These are phyloP conservation scores for Chelonus formosanus DNA, from an alignment of 2,888 invertebrate species.

Conservation along the genomic window DNA sequence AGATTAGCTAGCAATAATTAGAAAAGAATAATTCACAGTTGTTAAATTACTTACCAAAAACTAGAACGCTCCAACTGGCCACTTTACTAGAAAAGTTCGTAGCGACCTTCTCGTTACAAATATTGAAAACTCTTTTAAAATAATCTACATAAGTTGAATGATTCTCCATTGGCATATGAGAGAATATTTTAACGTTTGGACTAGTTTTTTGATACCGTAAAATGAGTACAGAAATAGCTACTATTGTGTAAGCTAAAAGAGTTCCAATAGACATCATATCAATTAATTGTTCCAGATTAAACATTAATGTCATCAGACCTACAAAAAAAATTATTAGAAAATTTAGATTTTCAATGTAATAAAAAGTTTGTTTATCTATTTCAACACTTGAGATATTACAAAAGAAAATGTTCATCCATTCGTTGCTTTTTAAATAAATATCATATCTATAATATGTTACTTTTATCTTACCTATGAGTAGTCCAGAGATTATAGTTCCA, in stretches of 20 bases:
- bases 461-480: slow-evolving; percentile 72
- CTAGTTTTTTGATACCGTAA: slow-evolving; percentile 70
- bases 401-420: too few species aligned
- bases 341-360: neutral
- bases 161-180: slow-evolving; percentile 51
- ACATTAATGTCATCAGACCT: slow-evolving; percentile 87
- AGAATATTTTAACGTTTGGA: slow-evolving; percentile 35
- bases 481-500: slow-evolving; percentile 80
- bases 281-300: slow-evolving; percentile 88
- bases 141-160: slow-evolving; percentile 46
- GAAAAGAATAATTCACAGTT: too few species aligned
- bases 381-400: too few species aligned
- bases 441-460: too few species aligned
- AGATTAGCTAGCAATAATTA: too few species aligned
- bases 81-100: slow-evolving; percentile 72
- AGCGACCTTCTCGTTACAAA: slow-evolving; percentile 76
- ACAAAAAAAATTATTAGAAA: slow-evolving; percentile 34
- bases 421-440: too few species aligned
- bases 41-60: slow-evolving; percentile 67
- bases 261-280: slow-evolving; percentile 98
- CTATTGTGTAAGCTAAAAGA: slow-evolving; percentile 89
- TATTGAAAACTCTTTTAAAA: slow-evolving; percentile 74
- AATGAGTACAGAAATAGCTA: slow-evolving; percentile 88
- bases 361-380: too few species aligned
- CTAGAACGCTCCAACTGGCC: slow-evolving; percentile 71